These are phyloP conservation scores for Lytechinus pictus DNA, from an alignment of 35 echinoderm and acorn worm genomes.

Conservation along the genomic window DNA sequence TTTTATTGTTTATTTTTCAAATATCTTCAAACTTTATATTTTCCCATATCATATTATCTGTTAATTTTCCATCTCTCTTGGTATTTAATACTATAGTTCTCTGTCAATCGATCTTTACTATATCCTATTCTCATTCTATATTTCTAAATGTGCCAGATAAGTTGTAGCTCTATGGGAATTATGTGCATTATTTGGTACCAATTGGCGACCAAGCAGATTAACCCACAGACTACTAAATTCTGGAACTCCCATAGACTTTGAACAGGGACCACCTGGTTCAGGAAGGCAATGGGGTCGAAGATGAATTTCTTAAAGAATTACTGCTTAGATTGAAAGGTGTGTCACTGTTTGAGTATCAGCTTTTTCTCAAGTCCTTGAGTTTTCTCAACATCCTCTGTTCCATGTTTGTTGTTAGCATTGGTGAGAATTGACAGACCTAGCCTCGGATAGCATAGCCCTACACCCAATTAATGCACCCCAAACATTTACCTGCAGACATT, in stretches of 20 bases:
- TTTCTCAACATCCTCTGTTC: not conserved
- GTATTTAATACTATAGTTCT: too few species aligned
- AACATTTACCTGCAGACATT: not conserved
- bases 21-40: not conserved
- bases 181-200: too few species aligned
- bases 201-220: too few species aligned
- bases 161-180: not conserved
- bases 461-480: not conserved
- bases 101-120: too few species aligned
- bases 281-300: too few species aligned
- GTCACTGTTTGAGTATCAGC: not conserved
- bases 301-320: not conserved
- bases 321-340: not conserved
- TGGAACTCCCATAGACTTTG: too few species aligned
- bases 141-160: not conserved
- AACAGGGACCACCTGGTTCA: too few species aligned
- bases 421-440: not conserved
- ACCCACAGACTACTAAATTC: too few species aligned
- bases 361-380: constrained; percentile 18
- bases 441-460: not conserved
- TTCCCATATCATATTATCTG: not conserved
- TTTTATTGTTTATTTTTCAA: not conserved
- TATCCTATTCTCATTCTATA: not conserved
- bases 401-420: not conserved
- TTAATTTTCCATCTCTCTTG: not conserved